These are phyloP conservation scores for Notodromas monacha DNA, from an alignment of 2,888 invertebrate species.

Conservation along the genomic window DNA sequence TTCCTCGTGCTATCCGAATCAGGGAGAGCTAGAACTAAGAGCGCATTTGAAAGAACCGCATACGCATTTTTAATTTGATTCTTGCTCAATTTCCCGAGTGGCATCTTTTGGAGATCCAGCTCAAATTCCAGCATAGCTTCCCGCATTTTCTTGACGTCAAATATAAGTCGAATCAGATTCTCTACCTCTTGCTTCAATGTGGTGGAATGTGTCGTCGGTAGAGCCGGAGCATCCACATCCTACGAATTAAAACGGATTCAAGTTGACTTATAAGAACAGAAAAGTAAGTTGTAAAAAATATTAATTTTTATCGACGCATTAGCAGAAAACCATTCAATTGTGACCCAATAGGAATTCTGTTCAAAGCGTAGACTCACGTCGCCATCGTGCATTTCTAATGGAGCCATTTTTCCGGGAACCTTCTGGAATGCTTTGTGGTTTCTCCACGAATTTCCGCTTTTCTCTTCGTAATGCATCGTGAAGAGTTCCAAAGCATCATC, in stretches of 20 bases:
- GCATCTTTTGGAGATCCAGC: conserved; percentile 89
- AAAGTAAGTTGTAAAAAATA: background rate
- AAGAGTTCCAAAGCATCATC: conserved; percentile 29
- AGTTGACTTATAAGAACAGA: background rate
- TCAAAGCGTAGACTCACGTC: conserved; percentile 20
- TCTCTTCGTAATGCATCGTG: conserved; percentile 30
- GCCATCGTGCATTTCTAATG: conserved; percentile 63
- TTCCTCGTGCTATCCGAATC: conserved; percentile 10
- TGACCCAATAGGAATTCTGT: too few species aligned
- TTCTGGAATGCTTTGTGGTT: conserved; percentile 29
- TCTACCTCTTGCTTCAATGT: too few species aligned
- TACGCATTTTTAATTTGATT: conserved; percentile 62
- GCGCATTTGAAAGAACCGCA: conserved; percentile 34
- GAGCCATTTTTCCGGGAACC: conserved; percentile 37
- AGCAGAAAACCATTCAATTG: too few species aligned
- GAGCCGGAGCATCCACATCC: too few species aligned
- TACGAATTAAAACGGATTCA: too few species aligned
- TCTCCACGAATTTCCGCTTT: conserved; percentile 48
- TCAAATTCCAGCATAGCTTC: conserved; percentile 73
- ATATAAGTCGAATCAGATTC: conserved; percentile 46
- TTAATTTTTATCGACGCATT: background rate
- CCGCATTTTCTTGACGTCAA: conserved; percentile 71
- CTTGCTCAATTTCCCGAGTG: conserved; percentile 71
- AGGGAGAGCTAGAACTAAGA: conserved; percentile 15
- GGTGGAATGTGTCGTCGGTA: too few species aligned